Evolutionary conservation across 2,797 vertebrate species (phyloP).

Genomic region (Nasua narica): DNA sequence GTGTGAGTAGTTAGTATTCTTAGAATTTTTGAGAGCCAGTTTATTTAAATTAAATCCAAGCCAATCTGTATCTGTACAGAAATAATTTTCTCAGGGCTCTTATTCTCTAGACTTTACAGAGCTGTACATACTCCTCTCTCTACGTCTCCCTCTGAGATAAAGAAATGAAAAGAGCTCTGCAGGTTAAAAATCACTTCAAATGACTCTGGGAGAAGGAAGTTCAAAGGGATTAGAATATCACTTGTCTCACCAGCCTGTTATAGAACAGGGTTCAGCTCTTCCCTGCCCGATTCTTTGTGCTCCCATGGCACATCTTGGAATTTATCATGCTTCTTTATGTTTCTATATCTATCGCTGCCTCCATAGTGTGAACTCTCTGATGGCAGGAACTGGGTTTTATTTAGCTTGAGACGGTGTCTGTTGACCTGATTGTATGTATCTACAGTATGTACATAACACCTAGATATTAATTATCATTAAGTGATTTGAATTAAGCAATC

Average conservation of each 20-base stretch:
- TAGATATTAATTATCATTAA: constrained; percentile 27
- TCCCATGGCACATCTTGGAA: background rate
- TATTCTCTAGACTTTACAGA: constrained; percentile 61
- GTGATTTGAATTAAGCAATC: constrained; percentile 18
- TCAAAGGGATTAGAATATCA: constrained; percentile 56
- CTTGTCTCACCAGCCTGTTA: background rate
- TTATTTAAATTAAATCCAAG: constrained; percentile 75
- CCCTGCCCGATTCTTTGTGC: constrained; percentile 29
- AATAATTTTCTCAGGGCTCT: constrained; percentile 68
- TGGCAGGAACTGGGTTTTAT: constrained; percentile 47
- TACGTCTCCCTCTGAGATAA: background rate
- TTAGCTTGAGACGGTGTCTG: constrained; percentile 31
- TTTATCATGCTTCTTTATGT: constrained; percentile 12
- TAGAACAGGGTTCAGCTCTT: background rate
- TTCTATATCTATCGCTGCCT: constrained; percentile 18
- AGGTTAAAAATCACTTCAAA: constrained; percentile 47
- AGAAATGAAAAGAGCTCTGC: constrained; percentile 47
- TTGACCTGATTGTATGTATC: constrained; percentile 40
- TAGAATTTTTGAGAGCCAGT: constrained; percentile 68
- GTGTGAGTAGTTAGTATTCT: constrained; percentile 77
- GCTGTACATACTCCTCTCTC: constrained; percentile 25
- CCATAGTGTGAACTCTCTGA: constrained; percentile 21
- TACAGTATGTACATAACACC: background rate
- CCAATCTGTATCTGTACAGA: constrained; percentile 73
- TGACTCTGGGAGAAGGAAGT: constrained; percentile 17